Evolutionary conservation across 1,140 invertebrate species (phyloP).

Genomic region (Hyposmocoma kahamanoa): DNA sequence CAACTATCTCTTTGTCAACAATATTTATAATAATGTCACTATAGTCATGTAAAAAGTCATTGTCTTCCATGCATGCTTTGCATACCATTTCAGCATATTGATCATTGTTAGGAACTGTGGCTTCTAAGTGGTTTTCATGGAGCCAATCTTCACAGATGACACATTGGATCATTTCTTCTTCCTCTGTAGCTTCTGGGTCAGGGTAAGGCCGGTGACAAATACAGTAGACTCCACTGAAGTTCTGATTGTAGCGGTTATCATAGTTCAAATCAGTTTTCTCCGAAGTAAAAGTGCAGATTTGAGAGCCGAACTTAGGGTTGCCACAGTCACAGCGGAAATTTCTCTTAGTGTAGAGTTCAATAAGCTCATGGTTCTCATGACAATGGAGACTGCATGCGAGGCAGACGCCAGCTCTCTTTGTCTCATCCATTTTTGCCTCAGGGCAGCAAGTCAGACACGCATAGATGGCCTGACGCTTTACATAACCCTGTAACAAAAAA

Average conservation of each 20-base stretch:
- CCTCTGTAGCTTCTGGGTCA: slow-evolving; percentile 85
- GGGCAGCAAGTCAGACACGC: slow-evolving; percentile 93
- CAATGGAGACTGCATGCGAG: slow-evolving; percentile 95
- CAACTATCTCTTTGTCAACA: slow-evolving; percentile 8
- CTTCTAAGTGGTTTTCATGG: slow-evolving; percentile 87
- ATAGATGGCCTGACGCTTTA: slow-evolving; percentile 95
- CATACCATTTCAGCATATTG: slow-evolving; percentile 88
- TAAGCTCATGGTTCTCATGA: slow-evolving; percentile 96
- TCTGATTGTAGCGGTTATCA: slow-evolving; percentile 94
- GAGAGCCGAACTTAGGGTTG: slow-evolving; percentile 85
- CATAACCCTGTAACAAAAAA: slow-evolving; percentile 85
- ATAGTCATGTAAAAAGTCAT: slow-evolving; percentile 86
- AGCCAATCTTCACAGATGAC: slow-evolving; percentile 99
- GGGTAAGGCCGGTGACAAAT: slow-evolving; percentile 96
- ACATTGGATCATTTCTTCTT: slow-evolving; percentile 98
- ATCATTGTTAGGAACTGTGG: slow-evolving; percentile 75
- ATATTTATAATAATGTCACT: slow-evolving; percentile 50
- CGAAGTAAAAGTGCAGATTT: slow-evolving; percentile 82
- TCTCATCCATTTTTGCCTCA: slow-evolving; percentile 72
- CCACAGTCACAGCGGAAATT: slow-evolving; percentile 98
- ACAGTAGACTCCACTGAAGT: slow-evolving; percentile 96
- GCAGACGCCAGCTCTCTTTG: slow-evolving; percentile 88
- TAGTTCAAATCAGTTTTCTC: slow-evolving; percentile 82
- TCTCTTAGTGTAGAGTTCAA: slow-evolving; percentile 98
- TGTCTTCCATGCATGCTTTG: slow-evolving; percentile 80